phyloP scores from a whole-genome alignment of 2,888 invertebrate genomes.

The Chouioia cunea region DNA sequence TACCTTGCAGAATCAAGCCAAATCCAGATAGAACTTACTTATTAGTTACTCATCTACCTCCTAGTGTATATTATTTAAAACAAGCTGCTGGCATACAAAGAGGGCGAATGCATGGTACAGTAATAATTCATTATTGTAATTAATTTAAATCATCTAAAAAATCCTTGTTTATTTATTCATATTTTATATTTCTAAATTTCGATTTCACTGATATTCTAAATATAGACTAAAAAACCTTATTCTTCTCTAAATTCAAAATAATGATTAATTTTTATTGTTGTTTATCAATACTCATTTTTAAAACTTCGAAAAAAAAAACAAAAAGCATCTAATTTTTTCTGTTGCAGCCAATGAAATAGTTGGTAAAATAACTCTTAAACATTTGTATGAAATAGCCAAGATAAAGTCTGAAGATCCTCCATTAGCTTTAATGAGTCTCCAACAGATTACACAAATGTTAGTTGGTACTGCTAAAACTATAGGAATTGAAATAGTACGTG shows the following conservation, averaged over 20 bases:
- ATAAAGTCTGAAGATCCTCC: conserved; percentile 93
- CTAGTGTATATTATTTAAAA: conserved; percentile 88
- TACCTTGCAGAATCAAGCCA: conserved; percentile 85
- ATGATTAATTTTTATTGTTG: too few species aligned
- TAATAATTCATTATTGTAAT: not conserved
- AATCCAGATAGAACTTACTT: conserved; percentile 89
- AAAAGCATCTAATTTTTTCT: too few species aligned
- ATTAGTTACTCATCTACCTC: conserved; percentile 87
- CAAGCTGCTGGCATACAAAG: conserved; percentile 94
- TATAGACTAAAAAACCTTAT: too few species aligned
- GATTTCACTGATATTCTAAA: conserved; percentile 6
- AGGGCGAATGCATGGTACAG: conserved; percentile 79
- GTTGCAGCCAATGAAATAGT: conserved; percentile 79
- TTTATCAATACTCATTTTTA: too few species aligned
- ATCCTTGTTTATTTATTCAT: not conserved
- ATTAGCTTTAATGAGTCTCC: conserved; percentile 73
- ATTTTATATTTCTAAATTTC: conserved; percentile 3
- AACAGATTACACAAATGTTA: conserved; percentile 84
- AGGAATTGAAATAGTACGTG: conserved; percentile 87
- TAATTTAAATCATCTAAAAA: too few species aligned
- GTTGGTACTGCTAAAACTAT: conserved; percentile 83
- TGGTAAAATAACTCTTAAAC: conserved; percentile 93
- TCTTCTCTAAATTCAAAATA: too few species aligned
- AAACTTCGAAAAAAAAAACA: too few species aligned
- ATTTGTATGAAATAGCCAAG: conserved; percentile 97